phyloP scores from a whole-genome alignment of 1,140 invertebrate genomes.

The Coenobita brevimanus region DNA sequence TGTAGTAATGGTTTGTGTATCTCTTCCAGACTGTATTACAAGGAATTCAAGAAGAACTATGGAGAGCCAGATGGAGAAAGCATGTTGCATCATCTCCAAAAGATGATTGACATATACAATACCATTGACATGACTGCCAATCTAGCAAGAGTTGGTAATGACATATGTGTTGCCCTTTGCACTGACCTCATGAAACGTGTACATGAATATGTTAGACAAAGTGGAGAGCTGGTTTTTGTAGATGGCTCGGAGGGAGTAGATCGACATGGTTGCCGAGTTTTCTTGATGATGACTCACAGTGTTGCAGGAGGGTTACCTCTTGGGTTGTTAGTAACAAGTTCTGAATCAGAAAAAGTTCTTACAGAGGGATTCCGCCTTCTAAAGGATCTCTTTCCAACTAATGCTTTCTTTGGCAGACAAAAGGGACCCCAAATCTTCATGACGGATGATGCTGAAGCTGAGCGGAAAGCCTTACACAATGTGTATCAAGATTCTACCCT shows the following conservation, averaged over 20 bases:
- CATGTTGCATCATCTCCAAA: neutral
- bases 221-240: neutral
- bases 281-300: neutral
- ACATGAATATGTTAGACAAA: neutral
- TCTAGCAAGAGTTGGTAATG: neutral
- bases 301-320: neutral
- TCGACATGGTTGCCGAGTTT: no score
- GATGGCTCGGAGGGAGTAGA: neutral
- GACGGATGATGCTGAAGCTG: neutral
- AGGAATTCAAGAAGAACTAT: conserved; percentile 2
- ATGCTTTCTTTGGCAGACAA: neutral
- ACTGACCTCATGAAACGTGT: neutral
- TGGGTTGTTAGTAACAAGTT: neutral
- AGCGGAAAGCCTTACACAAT: neutral
- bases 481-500: neutral
- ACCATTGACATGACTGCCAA: neutral
- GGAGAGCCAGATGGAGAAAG: neutral
- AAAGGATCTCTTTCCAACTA: no score
- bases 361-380: neutral
- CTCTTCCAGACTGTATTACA: conserved; percentile 6
- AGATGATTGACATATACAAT: neutral
- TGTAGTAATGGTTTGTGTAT: neutral
- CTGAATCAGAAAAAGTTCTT: neutral
- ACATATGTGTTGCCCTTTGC: neutral
- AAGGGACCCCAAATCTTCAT: neutral